phyloP scores from a whole-genome alignment of 2,888 invertebrate genomes.

The Callyntrura guangdongensis region DNA sequence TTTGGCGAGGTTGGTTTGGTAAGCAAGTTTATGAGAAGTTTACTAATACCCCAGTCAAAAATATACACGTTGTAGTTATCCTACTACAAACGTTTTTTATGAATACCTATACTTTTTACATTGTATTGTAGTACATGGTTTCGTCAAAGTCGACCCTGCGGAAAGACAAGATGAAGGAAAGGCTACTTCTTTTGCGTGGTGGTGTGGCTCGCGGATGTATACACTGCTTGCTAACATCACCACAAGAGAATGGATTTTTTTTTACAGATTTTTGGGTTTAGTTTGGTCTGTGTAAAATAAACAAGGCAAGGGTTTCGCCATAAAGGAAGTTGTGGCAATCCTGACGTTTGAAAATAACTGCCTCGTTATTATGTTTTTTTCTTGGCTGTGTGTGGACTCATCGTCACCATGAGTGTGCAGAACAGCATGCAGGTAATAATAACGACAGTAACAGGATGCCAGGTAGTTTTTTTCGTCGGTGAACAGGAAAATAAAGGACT shows the following conservation, averaged over 20 bases:
- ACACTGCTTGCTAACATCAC: no score
- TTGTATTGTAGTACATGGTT: no score
- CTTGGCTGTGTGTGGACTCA: background rate
- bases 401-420: background rate
- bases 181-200: background rate
- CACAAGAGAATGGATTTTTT: background rate
- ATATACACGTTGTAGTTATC: no score
- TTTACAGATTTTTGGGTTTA: background rate
- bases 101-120: no score
- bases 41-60: no score
- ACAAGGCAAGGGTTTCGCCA: slow-evolving; percentile 59
- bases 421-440: background rate
- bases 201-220: no score
- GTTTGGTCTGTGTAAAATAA: slow-evolving; percentile 9
- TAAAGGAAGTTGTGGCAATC: slow-evolving; percentile 75
- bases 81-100: no score
- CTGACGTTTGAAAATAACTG: background rate
- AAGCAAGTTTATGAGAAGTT: no score
- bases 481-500: background rate
- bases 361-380: background rate
- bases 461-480: slow-evolving; percentile 35
- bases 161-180: slow-evolving; percentile 21
- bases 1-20: background rate
- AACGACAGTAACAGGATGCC: slow-evolving; percentile 52
- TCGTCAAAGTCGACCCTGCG: background rate